Percentiles rank a stretch among this genome's conserved stretches.
Conservation (phyloP, 2,113 vertebrate genomes). For the Dolichallabes microphthalmus region DNA sequence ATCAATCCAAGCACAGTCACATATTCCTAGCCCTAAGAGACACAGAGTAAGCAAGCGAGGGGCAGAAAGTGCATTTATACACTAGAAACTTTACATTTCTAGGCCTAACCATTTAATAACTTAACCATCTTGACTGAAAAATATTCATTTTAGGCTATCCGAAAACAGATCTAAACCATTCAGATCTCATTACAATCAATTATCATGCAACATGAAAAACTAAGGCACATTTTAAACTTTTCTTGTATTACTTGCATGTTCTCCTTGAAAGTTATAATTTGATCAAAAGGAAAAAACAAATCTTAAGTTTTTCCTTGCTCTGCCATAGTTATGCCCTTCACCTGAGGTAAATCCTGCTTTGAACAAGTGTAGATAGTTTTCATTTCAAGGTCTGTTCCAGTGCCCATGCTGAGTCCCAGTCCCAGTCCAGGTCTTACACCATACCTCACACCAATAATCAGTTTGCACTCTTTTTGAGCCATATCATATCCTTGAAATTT, state of each 20-base stretch:
- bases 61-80: constrained; percentile 4
- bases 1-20: constrained; percentile 50
- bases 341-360: not conserved
- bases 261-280: not conserved
- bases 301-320: too few relatives aligned
- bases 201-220: not conserved
- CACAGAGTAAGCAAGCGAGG: not conserved
- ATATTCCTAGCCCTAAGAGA: too few relatives aligned
- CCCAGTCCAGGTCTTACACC: too few relatives aligned
- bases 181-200: not conserved
- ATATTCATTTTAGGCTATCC: not conserved
- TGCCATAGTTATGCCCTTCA: too few relatives aligned
- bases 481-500: too few relatives aligned
- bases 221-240: not conserved
- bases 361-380: not conserved
- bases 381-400: not conserved
- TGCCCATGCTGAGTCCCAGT: too few relatives aligned
- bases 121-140: not conserved
- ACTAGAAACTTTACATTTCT: constrained; percentile 6
- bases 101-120: not conserved
- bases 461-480: too few relatives aligned
- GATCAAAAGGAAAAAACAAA: not conserved
- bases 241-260: not conserved
- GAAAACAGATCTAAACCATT: not conserved
- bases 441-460: too few relatives aligned